These are phyloP conservation scores for Arge pagana DNA, from an alignment of 2,888 invertebrate genomes.

Conservation along the genomic window DNA sequence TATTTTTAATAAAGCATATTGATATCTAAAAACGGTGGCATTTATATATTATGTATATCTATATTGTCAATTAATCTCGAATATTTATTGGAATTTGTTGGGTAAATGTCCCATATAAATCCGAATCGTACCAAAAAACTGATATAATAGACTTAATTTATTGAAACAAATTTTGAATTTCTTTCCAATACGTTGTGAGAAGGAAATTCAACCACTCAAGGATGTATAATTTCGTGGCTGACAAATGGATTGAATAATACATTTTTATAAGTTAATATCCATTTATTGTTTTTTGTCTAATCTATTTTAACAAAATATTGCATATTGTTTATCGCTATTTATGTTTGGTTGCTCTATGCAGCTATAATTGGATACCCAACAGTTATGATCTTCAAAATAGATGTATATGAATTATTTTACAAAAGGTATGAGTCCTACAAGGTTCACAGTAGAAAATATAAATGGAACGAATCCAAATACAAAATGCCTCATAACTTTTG, in stretches of 20 bases:
- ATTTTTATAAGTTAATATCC: conserved; percentile 12
- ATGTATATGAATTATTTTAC: conserved; percentile 1
- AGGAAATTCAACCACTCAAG: too few species aligned
- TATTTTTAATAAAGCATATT: conserved; percentile 4
- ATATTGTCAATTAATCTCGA: background rate
- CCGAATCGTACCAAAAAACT: too few species aligned
- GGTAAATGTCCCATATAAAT: too few species aligned
- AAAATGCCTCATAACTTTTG: too few species aligned
- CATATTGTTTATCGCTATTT: conserved; percentile 23
- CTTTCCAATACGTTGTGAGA: too few species aligned
- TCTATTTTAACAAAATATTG: conserved; percentile 24
- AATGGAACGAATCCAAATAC: too few species aligned
- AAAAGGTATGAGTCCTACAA: conserved; percentile 2
- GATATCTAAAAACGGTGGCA: conserved; percentile 3
- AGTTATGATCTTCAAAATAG: conserved; percentile 6
- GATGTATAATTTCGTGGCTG: too few species aligned
- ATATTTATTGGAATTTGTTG: too few species aligned
- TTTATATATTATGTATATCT: background rate
- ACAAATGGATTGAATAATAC: conserved; percentile 17
- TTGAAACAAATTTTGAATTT: too few species aligned
- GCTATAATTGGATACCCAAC: conserved; percentile 8
- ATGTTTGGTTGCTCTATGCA: conserved; percentile 22
- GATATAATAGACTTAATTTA: too few species aligned
- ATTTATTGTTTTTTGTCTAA: background rate
- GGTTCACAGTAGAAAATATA: background rate